These are phyloP conservation scores for Australoheros scitulus DNA, from an alignment of 2,113 vertebrate species.

Conservation along the genomic window DNA sequence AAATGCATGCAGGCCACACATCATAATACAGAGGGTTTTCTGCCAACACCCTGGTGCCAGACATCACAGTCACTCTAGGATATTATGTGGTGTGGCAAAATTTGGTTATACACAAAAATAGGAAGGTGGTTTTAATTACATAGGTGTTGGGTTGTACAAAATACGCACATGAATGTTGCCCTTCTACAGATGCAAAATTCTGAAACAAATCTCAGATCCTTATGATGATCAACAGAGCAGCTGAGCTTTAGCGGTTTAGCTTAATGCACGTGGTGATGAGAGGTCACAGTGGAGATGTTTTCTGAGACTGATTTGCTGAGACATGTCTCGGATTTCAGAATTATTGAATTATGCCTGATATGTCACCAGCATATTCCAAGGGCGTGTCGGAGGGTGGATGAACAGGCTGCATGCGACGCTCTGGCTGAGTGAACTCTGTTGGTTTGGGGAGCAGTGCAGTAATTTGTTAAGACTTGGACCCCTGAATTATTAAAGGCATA, in stretches of 20 bases:
- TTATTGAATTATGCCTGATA: slow-evolving; percentile 37
- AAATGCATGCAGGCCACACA: not conserved
- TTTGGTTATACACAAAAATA: not conserved
- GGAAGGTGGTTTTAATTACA: not conserved
- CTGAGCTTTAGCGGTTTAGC: not conserved
- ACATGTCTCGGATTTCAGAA: not conserved
- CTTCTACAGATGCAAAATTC: not conserved
- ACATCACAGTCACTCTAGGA: not conserved
- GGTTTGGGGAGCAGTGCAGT: slow-evolving; percentile 69
- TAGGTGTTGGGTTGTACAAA: not conserved
- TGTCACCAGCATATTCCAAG: not conserved
- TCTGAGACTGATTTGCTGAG: slow-evolving; percentile 16
- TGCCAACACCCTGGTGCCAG: not conserved
- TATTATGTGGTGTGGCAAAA: not conserved
- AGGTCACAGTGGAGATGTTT: not conserved
- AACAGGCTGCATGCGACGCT: not conserved
- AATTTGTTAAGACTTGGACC: slow-evolving; percentile 83
- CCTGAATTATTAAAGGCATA: slow-evolving; percentile 91
- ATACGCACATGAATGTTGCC: not conserved
- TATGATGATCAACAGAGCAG: not conserved
- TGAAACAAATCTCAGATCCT: not conserved
- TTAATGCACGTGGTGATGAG: not conserved
- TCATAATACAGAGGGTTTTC: not conserved
- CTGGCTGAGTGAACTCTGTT: slow-evolving; percentile 50
- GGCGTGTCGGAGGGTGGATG: slow-evolving; percentile 4